Base-by-base conservation (phyloP, 2,113 vertebrate species). In the Pachycephala philippinensis region DNA sequence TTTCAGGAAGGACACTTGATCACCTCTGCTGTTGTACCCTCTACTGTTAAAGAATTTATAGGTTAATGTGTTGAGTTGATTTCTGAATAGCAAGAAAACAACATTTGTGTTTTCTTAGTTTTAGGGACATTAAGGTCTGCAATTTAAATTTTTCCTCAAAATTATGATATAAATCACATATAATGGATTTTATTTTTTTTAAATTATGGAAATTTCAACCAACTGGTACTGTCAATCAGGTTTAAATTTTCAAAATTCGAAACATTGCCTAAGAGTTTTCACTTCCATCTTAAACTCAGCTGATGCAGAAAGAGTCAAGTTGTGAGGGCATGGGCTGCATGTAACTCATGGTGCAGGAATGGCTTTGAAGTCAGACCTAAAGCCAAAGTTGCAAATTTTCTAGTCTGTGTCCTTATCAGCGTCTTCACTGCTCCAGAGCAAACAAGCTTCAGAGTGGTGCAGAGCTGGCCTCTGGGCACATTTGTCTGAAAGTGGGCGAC, bases 91-190 rank as follows among this genome's bases (percentile, higher is more conserved):
- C 13, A 72, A 53, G 37, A 65, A 83, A 69, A 20, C 2, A 44
- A 45, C 5, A 28, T 19, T 26, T 49, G 6, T 30, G 6, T 10
- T 68, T 47, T 52, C 16, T 40, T 82, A 16, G 11, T 81, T 64
- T 78, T 63, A 64, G 28, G 14, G 20, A 33, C 11, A 17, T 85
- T 27, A 57, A 72, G 20, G 37, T 57, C 26, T 7, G 2, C 18
- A 45, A 15, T 42, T 60, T 27, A 74, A 64, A 33, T 4, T 65
- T 84, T 52, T 81, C 8, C 39, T 61, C 15, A 42, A 50, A 88
- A 65, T 33, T 61, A 9, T 1, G 2, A 10, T 7, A 9, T 4
- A 1, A 39, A 66, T 74, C 2, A 8, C 24, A 1, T 59, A 33
- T 42, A 26, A 30, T 30, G 18, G 21, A 23, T 68, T 53, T 37